phyloP scores from a whole-genome alignment of 2,888 invertebrate genomes.

The Carpatolechia fugitivella region DNA sequence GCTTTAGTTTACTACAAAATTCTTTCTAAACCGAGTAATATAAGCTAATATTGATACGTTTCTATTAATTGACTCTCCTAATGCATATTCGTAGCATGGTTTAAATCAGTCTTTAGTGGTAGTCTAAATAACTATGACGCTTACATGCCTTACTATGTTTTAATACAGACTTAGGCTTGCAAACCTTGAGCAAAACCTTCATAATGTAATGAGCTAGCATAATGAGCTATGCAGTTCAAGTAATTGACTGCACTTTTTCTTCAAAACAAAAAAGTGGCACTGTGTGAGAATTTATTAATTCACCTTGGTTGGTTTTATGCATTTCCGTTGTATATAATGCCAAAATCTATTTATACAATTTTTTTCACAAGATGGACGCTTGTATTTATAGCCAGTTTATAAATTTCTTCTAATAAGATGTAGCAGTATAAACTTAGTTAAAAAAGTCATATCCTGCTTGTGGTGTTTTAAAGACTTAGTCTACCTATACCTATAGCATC shows the following conservation, averaged over 20 bases:
- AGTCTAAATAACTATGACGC: too few species aligned
- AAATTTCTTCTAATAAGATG: neutral
- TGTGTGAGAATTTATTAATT: neutral
- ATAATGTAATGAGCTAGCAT: too few species aligned
- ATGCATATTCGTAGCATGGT: too few species aligned
- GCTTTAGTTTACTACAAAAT: neutral
- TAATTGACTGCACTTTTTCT: neutral
- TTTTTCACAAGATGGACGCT: neutral
- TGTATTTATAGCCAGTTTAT: neutral
- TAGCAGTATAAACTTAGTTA: neutral
- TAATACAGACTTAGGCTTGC: too few species aligned
- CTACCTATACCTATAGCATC: too few species aligned
- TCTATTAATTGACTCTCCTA: too few species aligned
- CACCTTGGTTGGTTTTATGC: neutral
- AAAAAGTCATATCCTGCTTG: neutral
- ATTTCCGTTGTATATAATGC: neutral
- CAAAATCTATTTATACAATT: neutral
- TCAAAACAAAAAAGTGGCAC: neutral
- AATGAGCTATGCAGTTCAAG: neutral
- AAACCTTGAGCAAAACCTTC: constrained; percentile 4
- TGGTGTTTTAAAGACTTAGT: too few species aligned
- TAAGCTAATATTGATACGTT: too few species aligned
- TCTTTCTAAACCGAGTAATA: too few species aligned
- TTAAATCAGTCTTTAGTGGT: too few species aligned
- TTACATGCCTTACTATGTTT: too few species aligned